Base-by-base conservation (phyloP, 1,140 invertebrate genomes). In the Eueides isabella region DNA sequence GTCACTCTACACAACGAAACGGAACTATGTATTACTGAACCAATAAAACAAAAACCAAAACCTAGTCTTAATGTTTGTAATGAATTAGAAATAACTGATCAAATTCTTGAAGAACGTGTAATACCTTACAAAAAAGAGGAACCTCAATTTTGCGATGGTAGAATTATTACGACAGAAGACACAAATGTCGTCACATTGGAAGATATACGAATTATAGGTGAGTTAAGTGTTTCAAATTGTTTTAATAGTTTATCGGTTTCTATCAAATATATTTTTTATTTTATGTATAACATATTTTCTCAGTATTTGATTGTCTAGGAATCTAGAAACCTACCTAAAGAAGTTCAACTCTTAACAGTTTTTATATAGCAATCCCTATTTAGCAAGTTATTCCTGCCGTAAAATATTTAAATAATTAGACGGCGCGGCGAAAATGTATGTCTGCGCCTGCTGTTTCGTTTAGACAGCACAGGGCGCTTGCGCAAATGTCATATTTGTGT, bases 1-100 rank as follows among this genome's bases (percentile, higher is more conserved):
- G 61, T 80, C 55, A 80, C 74, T 69, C 71, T 92, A 28, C 85
- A 88, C 81, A 81, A 81, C 77, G 89, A 90, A 85, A 81, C 80
- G 29, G 77, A 84, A 65, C 72, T 90, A 70, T 66, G 74, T 61
- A 55, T 85, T 75, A 71, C 35, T 70, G 61, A 76, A 77, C 84
- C 84, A 19, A 80, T 80, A 65, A 70, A 83, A 79, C 80, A 84
- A 76, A 83, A 66, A 70, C n/a, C 76, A 35, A 79, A 72, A 61
- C 61, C 83, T 80, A 72, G 63, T 38, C 55, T 85, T n/a, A 85
- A 68, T 35, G 29, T 84, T 11, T 79, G 75, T 19, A 86, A 80
- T 72, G 88, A 85, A 80, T 16, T 87, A 23, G 78, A 87, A 71
- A 76, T 88, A 16, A 78, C 76, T 55, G 72, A 84, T 23, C 79